Evolutionary conservation across 1,140 invertebrate genomes (phyloP), one percentile per base, ranked within the genome.

Genomic region (Tetramorium simillimum): DNA sequence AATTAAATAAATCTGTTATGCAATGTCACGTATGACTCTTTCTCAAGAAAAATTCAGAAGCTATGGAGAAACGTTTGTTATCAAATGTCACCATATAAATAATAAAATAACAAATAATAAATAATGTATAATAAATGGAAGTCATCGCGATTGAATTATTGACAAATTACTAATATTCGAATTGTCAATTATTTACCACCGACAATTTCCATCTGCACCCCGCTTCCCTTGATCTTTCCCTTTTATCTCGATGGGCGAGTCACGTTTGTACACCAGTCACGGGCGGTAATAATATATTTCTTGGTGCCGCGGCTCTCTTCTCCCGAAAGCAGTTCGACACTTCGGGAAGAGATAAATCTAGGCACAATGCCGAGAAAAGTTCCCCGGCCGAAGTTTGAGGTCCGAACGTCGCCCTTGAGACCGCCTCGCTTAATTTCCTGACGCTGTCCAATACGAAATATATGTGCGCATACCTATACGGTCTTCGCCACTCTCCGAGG

Each of bases 371-470:
- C 58, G 82, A 73, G 56, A 85, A 90, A 90, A 88, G 70, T 88
- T 88, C 70, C 63, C 62, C 24, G 73, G 51, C 82, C 84, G 81
- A 88, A 88, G 86, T 90, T 90, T 88, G 18, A 67, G 85, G 86
- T 81, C 81, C 75, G 88, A 89, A 88, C 86, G 86, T 87, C 80
- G 81, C 88, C 88, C 86, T 89, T 82, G 88, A 90, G 89, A 89
- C 76, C 75, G 46, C 21, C 80, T 58, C 88, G 80, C 88, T 90
- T 89, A 90, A 89, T 90, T 90, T 90, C 86, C 81, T 65, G 88
- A 77, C 75, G 80, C 69, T 90, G 75, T 90, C 73, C 85, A 49
- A 33, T 60, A 73, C 21, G 28, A 53, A 78, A 89, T 82, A 77
- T 46, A 72, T 63, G 58, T 37, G 40, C 58, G 58, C 49, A 37